These are phyloP conservation scores for Dyspetes luteomarginatus DNA, from an alignment of 2,888 invertebrate species.

Conservation along the genomic window DNA sequence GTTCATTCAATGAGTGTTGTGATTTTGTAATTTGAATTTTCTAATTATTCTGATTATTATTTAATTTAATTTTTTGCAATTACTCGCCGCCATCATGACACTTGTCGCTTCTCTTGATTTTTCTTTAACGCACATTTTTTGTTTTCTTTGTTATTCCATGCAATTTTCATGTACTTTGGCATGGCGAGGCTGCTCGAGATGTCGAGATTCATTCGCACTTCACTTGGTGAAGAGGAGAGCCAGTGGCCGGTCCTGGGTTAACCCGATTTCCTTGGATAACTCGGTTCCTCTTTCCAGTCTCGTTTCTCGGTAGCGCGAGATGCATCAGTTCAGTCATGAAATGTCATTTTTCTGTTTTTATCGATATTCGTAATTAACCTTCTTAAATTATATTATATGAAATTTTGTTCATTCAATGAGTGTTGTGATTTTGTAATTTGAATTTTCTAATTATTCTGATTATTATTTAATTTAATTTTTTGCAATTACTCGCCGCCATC, in stretches of 20 bases:
- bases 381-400: too few relatives aligned
- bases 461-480: neutral
- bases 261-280: conserved; percentile 52
- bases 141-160: neutral
- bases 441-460: neutral
- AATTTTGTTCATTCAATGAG: neutral
- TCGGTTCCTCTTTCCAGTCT: conserved; percentile 16
- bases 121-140: neutral
- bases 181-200: conserved; percentile 32
- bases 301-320: neutral
- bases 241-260: conserved; percentile 46
- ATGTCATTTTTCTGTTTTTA: too few relatives aligned
- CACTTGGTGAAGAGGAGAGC: conserved; percentile 47
- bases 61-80: neutral
- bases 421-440: neutral
- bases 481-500: neutral
- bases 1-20: too few relatives aligned
- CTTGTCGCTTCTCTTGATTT: neutral
- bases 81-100: neutral
- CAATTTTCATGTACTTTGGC: conserved; percentile 47
- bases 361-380: too few relatives aligned
- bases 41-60: neutral
- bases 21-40: too few relatives aligned
- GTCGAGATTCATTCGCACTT: conserved; percentile 49
- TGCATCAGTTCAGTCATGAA: too few relatives aligned